Conservation (phyloP, 1,140 invertebrate species). For the Tigriopus japonicus region DNA sequence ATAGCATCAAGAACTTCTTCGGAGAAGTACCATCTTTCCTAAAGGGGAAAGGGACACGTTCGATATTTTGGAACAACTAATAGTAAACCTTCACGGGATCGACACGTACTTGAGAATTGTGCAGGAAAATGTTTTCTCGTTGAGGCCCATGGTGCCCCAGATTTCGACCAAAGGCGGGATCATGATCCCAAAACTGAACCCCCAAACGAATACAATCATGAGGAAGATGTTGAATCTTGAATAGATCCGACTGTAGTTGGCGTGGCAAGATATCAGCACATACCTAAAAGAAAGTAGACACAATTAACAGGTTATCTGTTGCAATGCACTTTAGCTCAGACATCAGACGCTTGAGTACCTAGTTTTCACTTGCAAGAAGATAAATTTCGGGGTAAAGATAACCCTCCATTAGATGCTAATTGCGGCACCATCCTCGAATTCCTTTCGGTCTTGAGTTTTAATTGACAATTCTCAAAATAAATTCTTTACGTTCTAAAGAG, state of each 20-base stretch:
- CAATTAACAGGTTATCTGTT: not conserved
- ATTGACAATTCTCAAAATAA: no score
- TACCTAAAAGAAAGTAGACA: slow-evolving; percentile 36
- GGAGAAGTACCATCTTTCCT: slow-evolving; percentile 48
- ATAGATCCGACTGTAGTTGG: slow-evolving; percentile 52
- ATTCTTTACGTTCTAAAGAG: no score
- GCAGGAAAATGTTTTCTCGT: slow-evolving; percentile 56
- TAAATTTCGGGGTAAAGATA: no score
- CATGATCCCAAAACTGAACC: slow-evolving; percentile 39
- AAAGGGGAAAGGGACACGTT: not conserved
- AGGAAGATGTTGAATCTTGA: slow-evolving; percentile 41
- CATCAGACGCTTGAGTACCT: no score
- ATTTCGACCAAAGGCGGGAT: slow-evolving; percentile 53
- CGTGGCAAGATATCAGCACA: slow-evolving; percentile 54
- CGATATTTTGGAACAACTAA: no score
- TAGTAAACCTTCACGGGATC: no score
- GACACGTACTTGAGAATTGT: slow-evolving; percentile 40
- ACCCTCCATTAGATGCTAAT: no score
- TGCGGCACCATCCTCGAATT: no score
- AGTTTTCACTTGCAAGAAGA: no score
- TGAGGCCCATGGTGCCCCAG: slow-evolving; percentile 59
- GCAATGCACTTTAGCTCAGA: no score
- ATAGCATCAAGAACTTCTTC: slow-evolving; percentile 61
- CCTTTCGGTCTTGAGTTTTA: no score
- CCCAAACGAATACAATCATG: slow-evolving; percentile 56